Evolutionary conservation across 2,797 vertebrate genomes (phyloP).

Genomic region (Poecilia picta): DNA sequence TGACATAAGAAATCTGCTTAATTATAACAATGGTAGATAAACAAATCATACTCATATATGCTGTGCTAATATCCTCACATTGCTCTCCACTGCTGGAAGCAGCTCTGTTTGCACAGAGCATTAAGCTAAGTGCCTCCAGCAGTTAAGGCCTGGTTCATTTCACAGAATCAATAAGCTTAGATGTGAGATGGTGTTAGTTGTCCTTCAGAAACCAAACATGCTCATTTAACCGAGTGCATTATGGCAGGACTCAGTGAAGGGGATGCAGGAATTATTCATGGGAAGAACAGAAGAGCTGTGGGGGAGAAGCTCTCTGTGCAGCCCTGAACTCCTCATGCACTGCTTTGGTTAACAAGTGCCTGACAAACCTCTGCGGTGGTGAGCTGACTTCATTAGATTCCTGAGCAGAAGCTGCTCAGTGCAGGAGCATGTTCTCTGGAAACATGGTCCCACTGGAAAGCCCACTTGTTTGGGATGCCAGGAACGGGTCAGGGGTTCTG

Average conservation of each 20-base stretch:
- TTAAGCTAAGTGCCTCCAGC: constrained; percentile 24
- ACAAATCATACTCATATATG: background rate
- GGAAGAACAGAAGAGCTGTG: background rate
- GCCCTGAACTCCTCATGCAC: constrained; percentile 12
- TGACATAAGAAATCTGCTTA: no score
- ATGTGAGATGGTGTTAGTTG: constrained; percentile 31
- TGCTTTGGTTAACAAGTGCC: constrained; percentile 12
- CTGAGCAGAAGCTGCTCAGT: constrained; percentile 27
- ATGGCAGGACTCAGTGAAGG: constrained; percentile 7
- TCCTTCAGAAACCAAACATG: constrained; percentile 30
- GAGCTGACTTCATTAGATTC: constrained; percentile 26
- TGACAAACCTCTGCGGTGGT: constrained; percentile 5
- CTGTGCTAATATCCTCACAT: background rate
- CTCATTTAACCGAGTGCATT: constrained; percentile 30
- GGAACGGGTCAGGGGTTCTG: constrained; percentile 17
- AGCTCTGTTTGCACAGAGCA: constrained; percentile 13
- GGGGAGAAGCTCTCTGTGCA: constrained; percentile 1
- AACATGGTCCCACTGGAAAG: constrained; percentile 28
- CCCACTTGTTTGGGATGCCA: background rate
- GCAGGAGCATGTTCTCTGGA: constrained; percentile 4
- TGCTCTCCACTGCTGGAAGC: constrained; percentile 9
- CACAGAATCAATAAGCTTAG: constrained; percentile 40
- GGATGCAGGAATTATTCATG: constrained; percentile 28
- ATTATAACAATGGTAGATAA: no score
- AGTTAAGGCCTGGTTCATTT: constrained; percentile 28